A percentile compares a stretch with the other conserved stretches of the same genome.
Evolutionary conservation across 2,888 invertebrate species (phyloP).

Genomic region (Panopea generosa): DNA sequence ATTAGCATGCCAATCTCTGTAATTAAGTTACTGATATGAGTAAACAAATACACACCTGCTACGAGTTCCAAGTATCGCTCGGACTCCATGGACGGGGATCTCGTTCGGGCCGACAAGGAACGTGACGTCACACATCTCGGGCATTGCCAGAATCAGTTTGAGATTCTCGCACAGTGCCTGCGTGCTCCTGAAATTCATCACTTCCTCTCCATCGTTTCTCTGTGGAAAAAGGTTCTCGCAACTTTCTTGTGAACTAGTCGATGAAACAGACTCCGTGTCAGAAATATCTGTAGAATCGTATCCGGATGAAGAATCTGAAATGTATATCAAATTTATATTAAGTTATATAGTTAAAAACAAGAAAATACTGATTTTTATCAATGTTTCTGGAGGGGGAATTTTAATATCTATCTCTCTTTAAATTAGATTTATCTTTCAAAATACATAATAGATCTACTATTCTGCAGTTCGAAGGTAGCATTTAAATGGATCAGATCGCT

Average conservation of each 20-base stretch:
- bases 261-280: conserved; percentile 25
- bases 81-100: conserved; percentile 48
- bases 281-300: conserved; percentile 48
- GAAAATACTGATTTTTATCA: too few species aligned
- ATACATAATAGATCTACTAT: too few species aligned
- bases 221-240: conserved; percentile 3
- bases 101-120: conserved; percentile 43
- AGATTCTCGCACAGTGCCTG: conserved; percentile 41
- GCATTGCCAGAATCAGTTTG: conserved; percentile 50
- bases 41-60: conserved; percentile 38
- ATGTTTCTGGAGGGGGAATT: too few species aligned
- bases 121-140: conserved; percentile 62
- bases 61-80: conserved; percentile 45
- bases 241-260: background rate
- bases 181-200: conserved; percentile 38
- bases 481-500: too few species aligned
- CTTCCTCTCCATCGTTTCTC: background rate
- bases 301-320: conserved; percentile 54
- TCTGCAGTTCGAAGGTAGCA: too few species aligned
- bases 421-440: too few species aligned
- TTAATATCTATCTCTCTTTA: too few species aligned
- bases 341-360: too few species aligned
- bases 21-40: too few species aligned
- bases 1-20: too few species aligned
- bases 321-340: background rate